phyloP scores from a whole-genome alignment of 2,113 vertebrate genomes.

The Sardina pilchardus region DNA sequence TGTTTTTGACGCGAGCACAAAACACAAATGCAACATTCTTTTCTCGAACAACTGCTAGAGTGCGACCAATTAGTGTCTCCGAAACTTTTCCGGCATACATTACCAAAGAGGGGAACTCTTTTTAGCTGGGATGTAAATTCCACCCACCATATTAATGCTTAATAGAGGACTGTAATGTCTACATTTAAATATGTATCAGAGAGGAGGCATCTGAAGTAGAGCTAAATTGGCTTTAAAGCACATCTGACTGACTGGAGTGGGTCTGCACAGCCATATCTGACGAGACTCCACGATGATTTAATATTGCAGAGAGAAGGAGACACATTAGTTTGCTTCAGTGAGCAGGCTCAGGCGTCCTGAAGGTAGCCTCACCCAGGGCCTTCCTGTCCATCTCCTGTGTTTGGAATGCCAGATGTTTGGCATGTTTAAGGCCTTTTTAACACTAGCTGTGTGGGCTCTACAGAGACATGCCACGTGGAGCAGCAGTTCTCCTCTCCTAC shows the following conservation, averaged over 20 bases:
- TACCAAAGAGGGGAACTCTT: background rate
- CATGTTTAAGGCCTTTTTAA: background rate
- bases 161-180: slow-evolving; percentile 25
- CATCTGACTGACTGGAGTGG: background rate
- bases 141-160: background rate
- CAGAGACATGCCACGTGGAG: background rate
- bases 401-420: background rate
- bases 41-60: background rate
- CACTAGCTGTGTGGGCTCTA: background rate
- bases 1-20: background rate
- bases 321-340: background rate
- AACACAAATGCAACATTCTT: background rate
- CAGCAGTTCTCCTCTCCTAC: slow-evolving; percentile 61
- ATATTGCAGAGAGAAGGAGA: background rate
- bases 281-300: background rate
- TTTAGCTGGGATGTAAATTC: background rate
- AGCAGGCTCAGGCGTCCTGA: background rate
- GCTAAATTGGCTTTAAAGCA: background rate
- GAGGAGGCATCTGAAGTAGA: background rate
- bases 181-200: slow-evolving; percentile 36
- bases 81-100: background rate
- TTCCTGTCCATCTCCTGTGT: background rate
- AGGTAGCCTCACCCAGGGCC: background rate
- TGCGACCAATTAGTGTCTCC: background rate
- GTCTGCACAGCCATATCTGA: background rate